phyloP scores from a whole-genome alignment of 2,113 vertebrate genomes.

The Circaetus cinerascens region DNA sequence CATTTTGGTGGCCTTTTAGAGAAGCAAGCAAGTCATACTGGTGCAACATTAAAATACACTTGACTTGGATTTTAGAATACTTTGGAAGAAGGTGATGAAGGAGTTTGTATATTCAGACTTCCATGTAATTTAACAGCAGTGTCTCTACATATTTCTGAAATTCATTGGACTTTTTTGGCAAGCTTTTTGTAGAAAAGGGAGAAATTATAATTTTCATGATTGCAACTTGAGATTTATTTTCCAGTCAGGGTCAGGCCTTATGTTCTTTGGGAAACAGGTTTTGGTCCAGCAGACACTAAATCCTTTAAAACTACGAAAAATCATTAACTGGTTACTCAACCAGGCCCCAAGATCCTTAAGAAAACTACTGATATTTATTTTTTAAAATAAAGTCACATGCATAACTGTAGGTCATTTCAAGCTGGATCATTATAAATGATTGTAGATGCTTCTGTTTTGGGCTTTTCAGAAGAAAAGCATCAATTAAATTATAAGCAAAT shows the following conservation, averaged over 20 bases:
- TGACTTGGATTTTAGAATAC: slow-evolving; percentile 48
- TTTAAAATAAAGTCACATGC: neutral
- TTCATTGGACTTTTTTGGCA: slow-evolving; percentile 34
- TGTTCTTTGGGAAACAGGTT: slow-evolving; percentile 46
- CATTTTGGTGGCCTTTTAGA: slow-evolving; percentile 73
- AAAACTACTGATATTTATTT: neutral
- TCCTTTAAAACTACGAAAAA: slow-evolving; percentile 51
- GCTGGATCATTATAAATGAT: neutral
- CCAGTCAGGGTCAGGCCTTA: slow-evolving; percentile 32
- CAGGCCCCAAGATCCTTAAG: neutral
- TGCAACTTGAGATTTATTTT: slow-evolving; percentile 49
- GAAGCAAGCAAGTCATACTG: slow-evolving; percentile 19
- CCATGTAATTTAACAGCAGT: slow-evolving; percentile 3
- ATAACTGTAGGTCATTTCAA: slow-evolving; percentile 20
- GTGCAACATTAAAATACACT: slow-evolving; percentile 14
- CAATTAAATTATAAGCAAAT: neutral
- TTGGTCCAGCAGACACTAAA: slow-evolving; percentile 34
- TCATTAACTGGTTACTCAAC: slow-evolving; percentile 36
- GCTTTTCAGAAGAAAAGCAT: neutral
- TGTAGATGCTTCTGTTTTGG: neutral
- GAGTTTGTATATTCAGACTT: slow-evolving; percentile 32
- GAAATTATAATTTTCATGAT: slow-evolving; percentile 43
- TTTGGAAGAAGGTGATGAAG: slow-evolving; percentile 16
- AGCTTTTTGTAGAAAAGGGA: slow-evolving; percentile 40
- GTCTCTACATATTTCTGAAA: slow-evolving; percentile 18